Evolutionary conservation across 2,888 invertebrate genomes (phyloP).

Genomic region (Lepidocyrtoides sp.): DNA sequence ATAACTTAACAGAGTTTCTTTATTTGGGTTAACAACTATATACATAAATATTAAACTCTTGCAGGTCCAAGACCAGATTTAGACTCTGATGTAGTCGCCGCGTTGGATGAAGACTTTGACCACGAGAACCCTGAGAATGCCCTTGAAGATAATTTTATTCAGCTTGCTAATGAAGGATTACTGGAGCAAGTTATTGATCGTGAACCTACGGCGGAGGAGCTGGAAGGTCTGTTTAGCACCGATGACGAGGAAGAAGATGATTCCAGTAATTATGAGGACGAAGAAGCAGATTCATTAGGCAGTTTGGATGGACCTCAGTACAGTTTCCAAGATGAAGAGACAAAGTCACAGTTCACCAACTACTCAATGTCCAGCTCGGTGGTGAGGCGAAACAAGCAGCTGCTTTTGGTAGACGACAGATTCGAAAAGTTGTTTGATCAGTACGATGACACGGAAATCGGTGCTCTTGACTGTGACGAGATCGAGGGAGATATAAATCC

Average conservation of each 20-base stretch:
- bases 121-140: constrained; percentile 93
- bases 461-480: constrained; percentile 96
- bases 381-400: constrained; percentile 93
- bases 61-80: constrained; percentile 89
- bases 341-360: constrained; percentile 95
- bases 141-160: constrained; percentile 97
- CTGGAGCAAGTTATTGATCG: constrained; percentile 20
- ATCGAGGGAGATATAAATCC: constrained; percentile 93
- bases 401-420: constrained; percentile 93
- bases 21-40: too few relatives aligned
- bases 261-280: constrained; percentile 82
- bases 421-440: constrained; percentile 96
- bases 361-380: constrained; percentile 98
- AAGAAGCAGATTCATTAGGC: constrained; percentile 86
- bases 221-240: constrained; percentile 84
- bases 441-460: constrained; percentile 96
- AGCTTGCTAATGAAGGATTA: constrained; percentile 90
- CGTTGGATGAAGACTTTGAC: constrained; percentile 97
- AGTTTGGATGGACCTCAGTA: constrained; percentile 87
- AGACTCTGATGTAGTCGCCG: constrained; percentile 97
- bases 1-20: too few relatives aligned
- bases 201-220: constrained; percentile 73
- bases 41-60: too few relatives aligned
- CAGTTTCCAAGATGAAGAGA: constrained; percentile 90
- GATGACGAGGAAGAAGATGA: constrained; percentile 87